Percentiles rank a stretch among this genome's conserved stretches.
Conservation (phyloP, 2,888 invertebrate species). For the Dorcus parallelipipedus region DNA sequence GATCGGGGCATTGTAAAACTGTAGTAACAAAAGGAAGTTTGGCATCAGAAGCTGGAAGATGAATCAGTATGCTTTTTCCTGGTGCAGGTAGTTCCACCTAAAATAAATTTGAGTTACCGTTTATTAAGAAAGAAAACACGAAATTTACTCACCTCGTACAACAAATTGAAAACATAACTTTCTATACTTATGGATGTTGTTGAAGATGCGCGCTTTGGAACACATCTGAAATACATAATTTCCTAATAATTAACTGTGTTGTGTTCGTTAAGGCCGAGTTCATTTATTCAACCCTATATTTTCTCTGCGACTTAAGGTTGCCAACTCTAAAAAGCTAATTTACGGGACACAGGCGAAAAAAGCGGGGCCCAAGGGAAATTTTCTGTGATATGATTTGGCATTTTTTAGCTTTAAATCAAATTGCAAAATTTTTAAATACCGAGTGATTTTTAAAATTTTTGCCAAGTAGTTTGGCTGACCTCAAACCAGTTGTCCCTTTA, state of each 20-base stretch:
- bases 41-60: slow-evolving; percentile 68
- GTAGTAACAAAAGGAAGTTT: slow-evolving; percentile 63
- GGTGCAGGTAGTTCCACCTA: slow-evolving; percentile 68
- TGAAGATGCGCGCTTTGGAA: slow-evolving; percentile 72
- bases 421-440: too few relatives aligned
- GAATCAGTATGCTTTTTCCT: slow-evolving; percentile 80
- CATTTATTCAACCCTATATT: too few relatives aligned
- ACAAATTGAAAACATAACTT: slow-evolving; percentile 90
- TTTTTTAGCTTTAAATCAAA: too few relatives aligned
- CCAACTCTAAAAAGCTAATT: too few relatives aligned
- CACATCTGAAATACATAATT: slow-evolving; percentile 56
- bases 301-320: too few relatives aligned
- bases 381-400: too few relatives aligned
- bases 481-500: too few relatives aligned
- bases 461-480: too few relatives aligned
- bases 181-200: slow-evolving; percentile 72
- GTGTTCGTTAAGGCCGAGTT: neutral
- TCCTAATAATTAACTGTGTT: too few relatives aligned
- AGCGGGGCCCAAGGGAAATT: too few relatives aligned
- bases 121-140: neutral
- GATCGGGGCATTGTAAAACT: slow-evolving; percentile 73
- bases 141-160: slow-evolving; percentile 72
- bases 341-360: too few relatives aligned
- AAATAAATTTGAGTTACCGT: neutral
- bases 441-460: too few relatives aligned